Percentiles rank a stretch among this genome's conserved stretches.
These are phyloP conservation scores for Scelioninae gen. 1 DNA, from an alignment of 2,888 invertebrate species.

Conservation along the genomic window DNA sequence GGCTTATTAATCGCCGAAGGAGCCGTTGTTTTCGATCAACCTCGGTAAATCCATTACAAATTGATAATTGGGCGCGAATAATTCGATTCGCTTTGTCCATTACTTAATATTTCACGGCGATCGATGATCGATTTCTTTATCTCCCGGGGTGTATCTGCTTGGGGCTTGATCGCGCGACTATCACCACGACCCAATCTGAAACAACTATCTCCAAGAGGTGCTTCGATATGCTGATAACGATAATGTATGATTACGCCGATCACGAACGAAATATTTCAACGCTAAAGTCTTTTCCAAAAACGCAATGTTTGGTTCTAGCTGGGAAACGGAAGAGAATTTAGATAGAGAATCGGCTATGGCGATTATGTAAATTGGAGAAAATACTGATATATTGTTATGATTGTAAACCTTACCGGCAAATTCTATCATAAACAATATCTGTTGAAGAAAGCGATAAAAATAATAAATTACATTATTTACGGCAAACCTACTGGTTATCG, in stretches of 20 bases:
- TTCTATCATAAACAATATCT: no score
- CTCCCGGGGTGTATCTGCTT: slow-evolving; percentile 23
- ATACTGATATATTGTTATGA: no score
- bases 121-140: slow-evolving; percentile 61
- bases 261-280: slow-evolving; percentile 51
- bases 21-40: slow-evolving; percentile 18
- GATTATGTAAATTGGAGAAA: no score
- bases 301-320: not conserved
- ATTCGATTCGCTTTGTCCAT: slow-evolving; percentile 44
- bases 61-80: slow-evolving; percentile 33
- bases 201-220: slow-evolving; percentile 42
- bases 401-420: no score
- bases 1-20: slow-evolving; percentile 9
- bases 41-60: slow-evolving; percentile 21
- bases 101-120: slow-evolving; percentile 18
- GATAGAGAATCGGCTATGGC: not conserved
- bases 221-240: slow-evolving; percentile 48
- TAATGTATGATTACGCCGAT: slow-evolving; percentile 56
- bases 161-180: slow-evolving; percentile 46
- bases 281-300: slow-evolving; percentile 36
- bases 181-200: slow-evolving; percentile 55
- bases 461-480: no score
- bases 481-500: no score
- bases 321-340: not conserved
- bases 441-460: no score